Evolutionary conservation across 1,140 invertebrate genomes (phyloP).

Genomic region (Oryctes rhinoceros): DNA sequence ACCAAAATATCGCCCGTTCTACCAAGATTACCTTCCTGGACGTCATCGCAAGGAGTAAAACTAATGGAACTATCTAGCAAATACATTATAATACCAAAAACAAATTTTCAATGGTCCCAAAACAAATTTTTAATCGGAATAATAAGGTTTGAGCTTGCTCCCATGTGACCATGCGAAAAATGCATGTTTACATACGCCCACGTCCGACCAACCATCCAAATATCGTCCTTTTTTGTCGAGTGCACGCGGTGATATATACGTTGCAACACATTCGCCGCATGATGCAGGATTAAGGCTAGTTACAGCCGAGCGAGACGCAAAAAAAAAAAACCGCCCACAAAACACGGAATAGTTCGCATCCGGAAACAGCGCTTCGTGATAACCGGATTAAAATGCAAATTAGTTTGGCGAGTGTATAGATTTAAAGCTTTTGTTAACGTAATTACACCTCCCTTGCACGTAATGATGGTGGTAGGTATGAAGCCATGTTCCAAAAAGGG

Average conservation of each 20-base stretch:
- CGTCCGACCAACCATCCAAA: too few species aligned
- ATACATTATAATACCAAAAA: too few species aligned
- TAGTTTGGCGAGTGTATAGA: conserved; percentile 7
- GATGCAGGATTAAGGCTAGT: conserved; percentile 17
- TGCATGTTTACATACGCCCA: too few species aligned
- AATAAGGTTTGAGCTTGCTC: too few species aligned
- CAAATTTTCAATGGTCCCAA: too few species aligned
- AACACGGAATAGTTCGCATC: conserved; percentile 4
- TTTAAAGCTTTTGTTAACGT: conserved; percentile 19
- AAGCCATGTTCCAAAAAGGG: not conserved
- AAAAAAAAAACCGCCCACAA: not conserved
- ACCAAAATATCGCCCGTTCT: too few species aligned
- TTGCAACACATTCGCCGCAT: conserved; percentile 7
- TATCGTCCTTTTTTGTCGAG: too few species aligned
- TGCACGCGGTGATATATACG: not conserved
- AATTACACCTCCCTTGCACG: not conserved
- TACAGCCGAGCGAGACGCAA: not conserved
- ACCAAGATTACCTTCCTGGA: too few species aligned
- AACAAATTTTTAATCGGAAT: too few species aligned
- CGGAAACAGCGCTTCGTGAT: conserved; percentile 2
- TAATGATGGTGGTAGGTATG: not conserved
- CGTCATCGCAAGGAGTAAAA: too few species aligned
- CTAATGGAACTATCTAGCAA: too few species aligned
- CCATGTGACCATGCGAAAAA: too few species aligned
- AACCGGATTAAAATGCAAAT: conserved; percentile 22